phyloP scores from a whole-genome alignment of 2,113 vertebrate species.

The Oreochromis aureus region DNA sequence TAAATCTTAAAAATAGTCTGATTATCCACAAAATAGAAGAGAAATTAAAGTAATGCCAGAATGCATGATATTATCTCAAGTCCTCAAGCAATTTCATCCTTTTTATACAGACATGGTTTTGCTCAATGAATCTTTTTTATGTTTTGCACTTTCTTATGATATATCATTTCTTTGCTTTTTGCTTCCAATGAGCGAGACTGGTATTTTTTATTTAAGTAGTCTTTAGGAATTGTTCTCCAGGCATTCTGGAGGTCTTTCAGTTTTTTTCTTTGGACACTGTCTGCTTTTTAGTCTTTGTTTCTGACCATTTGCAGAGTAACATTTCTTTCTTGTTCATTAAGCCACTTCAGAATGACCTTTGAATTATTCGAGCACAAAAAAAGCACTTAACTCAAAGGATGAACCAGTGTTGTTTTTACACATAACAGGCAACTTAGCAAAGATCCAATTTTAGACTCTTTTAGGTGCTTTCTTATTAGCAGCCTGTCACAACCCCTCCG shows the following conservation, averaged over 20 bases:
- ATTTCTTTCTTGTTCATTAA: neutral
- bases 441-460: neutral
- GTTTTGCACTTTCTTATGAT: neutral
- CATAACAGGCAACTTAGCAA: neutral
- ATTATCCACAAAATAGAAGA: neutral
- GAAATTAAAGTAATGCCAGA: conserved; percentile 21
- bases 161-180: neutral
- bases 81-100: neutral
- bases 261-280: neutral
- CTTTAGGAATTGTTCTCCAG: neutral
- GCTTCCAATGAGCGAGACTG: neutral
- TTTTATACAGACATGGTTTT: neutral
- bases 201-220: neutral
- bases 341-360: neutral
- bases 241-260: neutral
- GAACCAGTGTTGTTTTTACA: neutral
- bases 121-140: neutral
- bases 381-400: neutral
- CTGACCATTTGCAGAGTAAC: neutral
- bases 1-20: neutral
- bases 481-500: neutral
- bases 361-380: neutral
- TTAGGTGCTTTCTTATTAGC: neutral
- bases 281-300: neutral
- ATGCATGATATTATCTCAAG: conserved; percentile 1